These are phyloP conservation scores for Drosophila mulleri DNA, from an alignment of 2,888 invertebrate species.

Conservation along the genomic window DNA sequence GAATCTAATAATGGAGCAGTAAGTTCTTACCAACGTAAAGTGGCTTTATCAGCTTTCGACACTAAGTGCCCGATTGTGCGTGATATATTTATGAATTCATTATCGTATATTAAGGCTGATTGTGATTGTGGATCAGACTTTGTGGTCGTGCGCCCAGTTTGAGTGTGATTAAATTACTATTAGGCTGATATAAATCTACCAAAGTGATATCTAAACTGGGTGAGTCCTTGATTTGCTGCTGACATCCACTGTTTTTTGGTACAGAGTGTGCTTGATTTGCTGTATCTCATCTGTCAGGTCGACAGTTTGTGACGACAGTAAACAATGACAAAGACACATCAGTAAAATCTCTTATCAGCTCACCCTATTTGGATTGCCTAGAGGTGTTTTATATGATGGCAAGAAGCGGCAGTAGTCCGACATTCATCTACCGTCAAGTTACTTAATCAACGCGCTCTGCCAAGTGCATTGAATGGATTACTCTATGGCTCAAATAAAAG, in stretches of 20 bases:
- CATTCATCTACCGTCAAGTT: constrained; percentile 3
- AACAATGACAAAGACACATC: constrained; percentile 36
- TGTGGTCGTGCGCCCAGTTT: constrained; percentile 11
- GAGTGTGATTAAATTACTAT: constrained; percentile 34
- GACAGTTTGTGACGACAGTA: constrained; percentile 16
- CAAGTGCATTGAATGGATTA: constrained; percentile 16
- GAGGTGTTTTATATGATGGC: constrained; percentile 34
- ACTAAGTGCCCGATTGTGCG: constrained; percentile 27
- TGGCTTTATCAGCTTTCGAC: constrained; percentile 25
- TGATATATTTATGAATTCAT: constrained; percentile 40
- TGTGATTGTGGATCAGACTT: constrained; percentile 23
- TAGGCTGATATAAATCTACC: constrained; percentile 16
- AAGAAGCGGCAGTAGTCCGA: constrained; percentile 8
- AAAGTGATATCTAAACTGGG: constrained; percentile 3
- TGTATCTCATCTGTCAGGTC: constrained; percentile 25
- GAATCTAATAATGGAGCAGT: constrained; percentile 54
- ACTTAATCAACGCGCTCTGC: background rate
- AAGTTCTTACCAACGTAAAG: constrained; percentile 47
- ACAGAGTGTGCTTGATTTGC: constrained; percentile 19
- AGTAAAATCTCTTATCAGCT: constrained; percentile 50
- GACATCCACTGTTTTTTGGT: background rate
- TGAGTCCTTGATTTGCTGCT: background rate
- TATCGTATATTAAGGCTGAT: constrained; percentile 28
- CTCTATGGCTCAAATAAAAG: constrained; percentile 28
- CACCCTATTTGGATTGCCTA: constrained; percentile 15